phyloP scores from a whole-genome alignment of 2,113 vertebrate genomes.

The Corvus hawaiiensis region DNA sequence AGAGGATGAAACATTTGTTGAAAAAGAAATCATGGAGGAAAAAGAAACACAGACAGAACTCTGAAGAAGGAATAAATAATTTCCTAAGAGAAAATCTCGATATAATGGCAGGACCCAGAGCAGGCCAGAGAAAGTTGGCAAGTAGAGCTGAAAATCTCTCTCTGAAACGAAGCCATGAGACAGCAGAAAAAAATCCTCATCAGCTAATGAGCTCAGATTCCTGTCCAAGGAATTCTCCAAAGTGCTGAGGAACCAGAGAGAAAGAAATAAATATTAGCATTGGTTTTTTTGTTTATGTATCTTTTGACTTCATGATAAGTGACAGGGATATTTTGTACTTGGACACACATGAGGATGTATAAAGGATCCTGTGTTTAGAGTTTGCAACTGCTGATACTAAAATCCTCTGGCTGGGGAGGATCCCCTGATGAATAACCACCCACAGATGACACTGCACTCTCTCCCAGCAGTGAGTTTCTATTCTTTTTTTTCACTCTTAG shows the following conservation, averaged over 20 bases:
- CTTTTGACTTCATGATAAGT: not conserved
- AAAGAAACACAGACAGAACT: not conserved
- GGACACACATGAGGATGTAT: not conserved
- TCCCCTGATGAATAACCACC: not conserved
- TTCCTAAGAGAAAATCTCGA: not conserved
- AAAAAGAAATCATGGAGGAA: not conserved
- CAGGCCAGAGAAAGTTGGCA: not conserved
- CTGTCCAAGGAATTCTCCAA: conserved; percentile 32
- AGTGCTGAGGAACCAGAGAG: not conserved
- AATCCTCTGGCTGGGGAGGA: not conserved
- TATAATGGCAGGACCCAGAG: not conserved
- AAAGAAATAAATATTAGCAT: not conserved
- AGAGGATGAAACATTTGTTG: not conserved
- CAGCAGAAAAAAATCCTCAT: conserved; percentile 31
- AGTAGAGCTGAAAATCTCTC: not conserved
- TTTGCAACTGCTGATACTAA: not conserved
- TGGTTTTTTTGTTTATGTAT: not conserved
- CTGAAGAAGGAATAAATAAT: not conserved
- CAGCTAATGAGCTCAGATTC: conserved; percentile 37
- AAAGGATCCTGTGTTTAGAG: not conserved
- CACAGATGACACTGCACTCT: not conserved
- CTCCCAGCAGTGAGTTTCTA: not conserved
- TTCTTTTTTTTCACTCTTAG: not conserved
- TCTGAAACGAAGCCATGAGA: conserved; percentile 29
- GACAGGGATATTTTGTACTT: conserved; percentile 6